phyloP scores from a whole-genome alignment of 2,888 invertebrate genomes.

The Perithous albicinctus region DNA sequence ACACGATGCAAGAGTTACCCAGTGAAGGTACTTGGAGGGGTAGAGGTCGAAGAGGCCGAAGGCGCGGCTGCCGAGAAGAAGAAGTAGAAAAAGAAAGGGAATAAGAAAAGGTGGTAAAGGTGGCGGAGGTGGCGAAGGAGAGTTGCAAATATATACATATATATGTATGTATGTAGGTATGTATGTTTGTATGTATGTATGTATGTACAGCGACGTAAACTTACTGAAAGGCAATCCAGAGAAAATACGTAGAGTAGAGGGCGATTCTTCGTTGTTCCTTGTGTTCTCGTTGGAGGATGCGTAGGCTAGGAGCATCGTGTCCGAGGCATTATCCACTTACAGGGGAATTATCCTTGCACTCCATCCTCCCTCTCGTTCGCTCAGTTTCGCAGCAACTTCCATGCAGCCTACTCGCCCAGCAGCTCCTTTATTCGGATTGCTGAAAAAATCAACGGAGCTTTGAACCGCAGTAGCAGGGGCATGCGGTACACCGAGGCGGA shows the following conservation, averaged over 20 bases:
- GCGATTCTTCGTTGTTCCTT: slow-evolving; percentile 58
- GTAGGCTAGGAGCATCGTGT: slow-evolving; percentile 79
- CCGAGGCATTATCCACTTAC: slow-evolving; percentile 82
- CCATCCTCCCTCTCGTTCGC: slow-evolving; percentile 34
- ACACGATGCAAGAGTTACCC: slow-evolving; percentile 22
- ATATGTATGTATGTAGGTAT: background rate
- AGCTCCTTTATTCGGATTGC: slow-evolving; percentile 52
- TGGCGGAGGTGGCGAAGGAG: slow-evolving; percentile 50
- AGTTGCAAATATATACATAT: slow-evolving; percentile 22
- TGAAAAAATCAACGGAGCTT: slow-evolving; percentile 42
- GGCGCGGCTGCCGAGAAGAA: slow-evolving; percentile 49
- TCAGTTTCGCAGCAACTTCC: slow-evolving; percentile 41
- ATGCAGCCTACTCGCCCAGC: background rate
- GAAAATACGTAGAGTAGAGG: slow-evolving; percentile 42
- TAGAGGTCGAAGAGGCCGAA: slow-evolving; percentile 47
- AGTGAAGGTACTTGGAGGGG: slow-evolving; percentile 19
- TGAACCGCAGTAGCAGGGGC: background rate
- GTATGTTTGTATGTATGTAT: slow-evolving; percentile 10
- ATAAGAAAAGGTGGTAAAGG: slow-evolving; percentile 48
- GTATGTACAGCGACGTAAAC: slow-evolving; percentile 7
- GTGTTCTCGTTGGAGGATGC: slow-evolving; percentile 68
- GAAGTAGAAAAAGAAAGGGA: slow-evolving; percentile 52
- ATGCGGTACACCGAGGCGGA: slow-evolving; percentile 9
- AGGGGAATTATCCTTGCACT: slow-evolving; percentile 79
- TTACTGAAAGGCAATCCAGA: slow-evolving; percentile 30